A percentile compares a stretch with the other conserved stretches of the same genome.
Evolutionary conservation across 2,888 invertebrate genomes (phyloP).

Genomic region (Hartigia nigra): DNA sequence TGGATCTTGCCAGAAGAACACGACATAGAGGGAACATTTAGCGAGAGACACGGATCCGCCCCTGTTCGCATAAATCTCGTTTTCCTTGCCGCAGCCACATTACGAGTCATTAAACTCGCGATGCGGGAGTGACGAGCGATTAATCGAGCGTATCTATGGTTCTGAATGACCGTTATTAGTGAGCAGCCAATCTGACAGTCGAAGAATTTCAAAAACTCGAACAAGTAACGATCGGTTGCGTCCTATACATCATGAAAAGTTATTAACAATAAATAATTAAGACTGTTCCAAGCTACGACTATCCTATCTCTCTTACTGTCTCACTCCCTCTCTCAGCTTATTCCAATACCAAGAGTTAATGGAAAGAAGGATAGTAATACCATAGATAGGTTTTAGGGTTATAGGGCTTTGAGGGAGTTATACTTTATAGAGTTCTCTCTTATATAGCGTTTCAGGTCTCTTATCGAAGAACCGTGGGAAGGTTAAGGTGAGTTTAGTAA

Average conservation of each 20-base stretch:
- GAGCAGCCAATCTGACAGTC: slow-evolving; percentile 1
- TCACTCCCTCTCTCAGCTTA: not conserved
- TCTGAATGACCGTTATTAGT: slow-evolving; percentile 27
- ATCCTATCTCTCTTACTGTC: not conserved
- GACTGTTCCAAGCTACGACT: not conserved
- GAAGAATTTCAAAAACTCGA: not conserved
- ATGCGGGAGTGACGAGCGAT: slow-evolving; percentile 4
- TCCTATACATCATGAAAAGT: not conserved
- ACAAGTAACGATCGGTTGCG: not conserved
- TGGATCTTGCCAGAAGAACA: not conserved
- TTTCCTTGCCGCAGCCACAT: not conserved
- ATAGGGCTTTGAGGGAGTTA: not conserved
- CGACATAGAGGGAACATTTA: not conserved
- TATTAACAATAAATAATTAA: not conserved
- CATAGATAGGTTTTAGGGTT: not conserved
- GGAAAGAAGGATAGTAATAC: not conserved
- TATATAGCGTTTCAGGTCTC: not conserved
- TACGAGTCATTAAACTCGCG: slow-evolving; percentile 3
- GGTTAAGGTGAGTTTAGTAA: not conserved
- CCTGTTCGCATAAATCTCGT: not conserved
- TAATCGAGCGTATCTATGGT: slow-evolving; percentile 15
- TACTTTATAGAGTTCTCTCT: not conserved
- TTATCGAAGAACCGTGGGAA: not conserved
- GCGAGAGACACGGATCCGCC: not conserved
- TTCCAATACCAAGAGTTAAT: not conserved